Conservation (phyloP, 2,888 invertebrate genomes). For the Scaptomyza tumidula region DNA sequence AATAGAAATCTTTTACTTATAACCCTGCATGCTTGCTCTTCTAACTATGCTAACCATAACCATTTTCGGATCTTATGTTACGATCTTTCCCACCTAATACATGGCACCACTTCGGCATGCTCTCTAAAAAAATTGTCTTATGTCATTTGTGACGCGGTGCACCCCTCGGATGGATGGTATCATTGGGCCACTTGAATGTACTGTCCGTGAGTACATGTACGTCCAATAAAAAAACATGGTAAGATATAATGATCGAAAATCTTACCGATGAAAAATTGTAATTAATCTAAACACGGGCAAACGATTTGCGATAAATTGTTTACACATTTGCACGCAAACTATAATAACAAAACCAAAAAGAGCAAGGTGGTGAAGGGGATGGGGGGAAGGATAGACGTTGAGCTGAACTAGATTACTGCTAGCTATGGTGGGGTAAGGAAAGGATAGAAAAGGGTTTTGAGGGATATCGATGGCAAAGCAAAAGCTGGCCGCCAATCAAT, state of each 20-base stretch:
- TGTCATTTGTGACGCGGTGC: too few species aligned
- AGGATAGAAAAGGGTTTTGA: not conserved
- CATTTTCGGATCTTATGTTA: too few species aligned
- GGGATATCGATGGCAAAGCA: slow-evolving; percentile 29
- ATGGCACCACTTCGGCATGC: too few species aligned
- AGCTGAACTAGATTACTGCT: too few species aligned
- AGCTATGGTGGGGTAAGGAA: not conserved
- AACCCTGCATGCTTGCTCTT: too few species aligned
- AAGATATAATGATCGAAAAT: not conserved
- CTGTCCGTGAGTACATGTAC: too few species aligned
- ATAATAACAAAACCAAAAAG: slow-evolving; percentile 19
- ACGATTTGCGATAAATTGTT: slow-evolving; percentile 56
- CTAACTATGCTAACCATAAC: too few species aligned
- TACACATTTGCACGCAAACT: slow-evolving; percentile 61
- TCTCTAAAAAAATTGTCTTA: too few species aligned
- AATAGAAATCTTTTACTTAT: too few species aligned
- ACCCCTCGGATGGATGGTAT: too few species aligned
- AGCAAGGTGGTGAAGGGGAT: not conserved
- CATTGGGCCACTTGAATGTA: too few species aligned
- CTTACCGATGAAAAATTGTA: slow-evolving; percentile 56
- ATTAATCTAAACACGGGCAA: slow-evolving; percentile 72
- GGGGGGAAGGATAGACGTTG: not conserved
- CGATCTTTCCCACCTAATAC: too few species aligned
- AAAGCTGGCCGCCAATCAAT: slow-evolving; percentile 62
- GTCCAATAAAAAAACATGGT: not conserved